These are phyloP conservation scores for Lamprologus callipterus DNA, from an alignment of 2,113 vertebrate species.

Conservation along the genomic window DNA sequence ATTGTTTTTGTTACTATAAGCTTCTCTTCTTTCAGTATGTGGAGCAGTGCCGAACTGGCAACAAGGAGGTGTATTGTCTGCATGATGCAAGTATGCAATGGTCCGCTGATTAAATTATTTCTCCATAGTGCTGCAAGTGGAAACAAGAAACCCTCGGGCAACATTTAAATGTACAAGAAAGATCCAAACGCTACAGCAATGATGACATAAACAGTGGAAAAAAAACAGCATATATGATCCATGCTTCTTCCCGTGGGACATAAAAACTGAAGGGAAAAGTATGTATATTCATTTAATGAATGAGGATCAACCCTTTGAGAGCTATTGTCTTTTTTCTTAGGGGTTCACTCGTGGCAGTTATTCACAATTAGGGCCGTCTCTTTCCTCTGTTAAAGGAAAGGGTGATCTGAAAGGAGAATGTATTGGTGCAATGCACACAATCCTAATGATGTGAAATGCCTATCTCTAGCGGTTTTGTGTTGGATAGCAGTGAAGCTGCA, in stretches of 20 bases:
- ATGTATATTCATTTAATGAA: not conserved
- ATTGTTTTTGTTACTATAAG: not conserved
- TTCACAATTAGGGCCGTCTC: not conserved
- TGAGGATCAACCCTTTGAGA: not conserved
- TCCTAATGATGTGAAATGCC: not conserved
- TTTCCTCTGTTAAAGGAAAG: not conserved
- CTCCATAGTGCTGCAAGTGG: not conserved
- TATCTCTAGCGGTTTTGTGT: conserved; percentile 2
- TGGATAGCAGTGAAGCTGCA: conserved; percentile 15
- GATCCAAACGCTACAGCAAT: not conserved
- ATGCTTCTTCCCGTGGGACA: not conserved
- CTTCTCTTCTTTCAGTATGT: not conserved
- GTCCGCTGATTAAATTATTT: not conserved
- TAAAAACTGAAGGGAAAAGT: not conserved
- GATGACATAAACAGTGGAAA: not conserved
- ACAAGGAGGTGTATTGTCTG: not conserved
- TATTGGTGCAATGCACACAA: conserved; percentile 28
- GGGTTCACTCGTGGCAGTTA: not conserved
- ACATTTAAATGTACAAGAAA: not conserved
- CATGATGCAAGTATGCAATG: not conserved
- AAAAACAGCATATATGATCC: not conserved
- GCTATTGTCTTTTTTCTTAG: not conserved
- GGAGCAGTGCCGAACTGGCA: not conserved
- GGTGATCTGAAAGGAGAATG: not conserved
- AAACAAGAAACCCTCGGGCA: not conserved